Conservation (phyloP, 2,113 vertebrate species). For the Takifugu flavidus region DNA sequence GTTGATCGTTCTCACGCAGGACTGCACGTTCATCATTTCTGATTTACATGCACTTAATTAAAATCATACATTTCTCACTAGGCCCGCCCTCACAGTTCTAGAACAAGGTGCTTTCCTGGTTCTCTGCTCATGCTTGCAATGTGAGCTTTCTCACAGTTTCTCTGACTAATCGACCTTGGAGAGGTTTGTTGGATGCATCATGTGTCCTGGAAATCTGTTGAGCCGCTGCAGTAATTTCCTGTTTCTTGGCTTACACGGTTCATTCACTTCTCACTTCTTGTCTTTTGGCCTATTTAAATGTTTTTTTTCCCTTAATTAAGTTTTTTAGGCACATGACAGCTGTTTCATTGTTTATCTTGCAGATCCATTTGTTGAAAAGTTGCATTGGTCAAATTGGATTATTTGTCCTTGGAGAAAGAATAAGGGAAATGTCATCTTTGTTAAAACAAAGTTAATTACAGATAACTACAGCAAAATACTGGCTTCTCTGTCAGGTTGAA, state of each 20-base stretch:
- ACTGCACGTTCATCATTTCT: neutral
- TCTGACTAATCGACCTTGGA: conserved; percentile 6
- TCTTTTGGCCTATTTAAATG: conserved; percentile 14
- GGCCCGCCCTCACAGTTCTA: neutral
- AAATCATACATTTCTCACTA: neutral
- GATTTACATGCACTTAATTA: neutral
- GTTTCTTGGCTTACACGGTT: conserved; percentile 22
- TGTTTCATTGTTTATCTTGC: conserved; percentile 17
- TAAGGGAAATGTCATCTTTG: too few species aligned
- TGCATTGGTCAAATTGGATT: too few species aligned
- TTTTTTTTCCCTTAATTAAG: neutral
- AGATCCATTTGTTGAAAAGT: too few species aligned
- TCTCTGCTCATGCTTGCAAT: neutral
- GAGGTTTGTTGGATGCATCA: conserved; percentile 25
- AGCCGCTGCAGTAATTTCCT: conserved; percentile 47
- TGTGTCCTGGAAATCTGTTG: conserved; percentile 33
- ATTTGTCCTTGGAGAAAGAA: too few species aligned
- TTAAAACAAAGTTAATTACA: too few species aligned
- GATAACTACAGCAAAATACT: too few species aligned
- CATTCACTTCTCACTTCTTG: conserved; percentile 4
- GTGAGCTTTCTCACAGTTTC: conserved; percentile 8
- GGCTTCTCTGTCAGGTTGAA: too few species aligned
- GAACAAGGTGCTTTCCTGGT: too few species aligned
- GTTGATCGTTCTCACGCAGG: neutral
- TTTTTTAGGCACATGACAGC: neutral